Percentiles rank a stretch among this genome's conserved stretches.
Conservation (phyloP, 2,797 vertebrate genomes). For the Coregonus suidteri region DNA sequence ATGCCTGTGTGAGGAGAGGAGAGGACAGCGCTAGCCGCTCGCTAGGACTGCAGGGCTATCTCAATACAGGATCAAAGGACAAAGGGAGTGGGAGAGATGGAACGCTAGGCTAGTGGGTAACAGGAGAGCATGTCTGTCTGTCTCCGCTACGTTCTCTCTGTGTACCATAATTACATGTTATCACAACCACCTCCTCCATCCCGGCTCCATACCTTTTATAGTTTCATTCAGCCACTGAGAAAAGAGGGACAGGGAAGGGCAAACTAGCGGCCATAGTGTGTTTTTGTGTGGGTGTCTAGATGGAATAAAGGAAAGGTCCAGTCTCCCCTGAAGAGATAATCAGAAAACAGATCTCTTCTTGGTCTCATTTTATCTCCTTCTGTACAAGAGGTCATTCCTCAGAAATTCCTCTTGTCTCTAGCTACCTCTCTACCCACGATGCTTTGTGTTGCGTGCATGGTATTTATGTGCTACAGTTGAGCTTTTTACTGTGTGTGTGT, state of each 20-base stretch:
- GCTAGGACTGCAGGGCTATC: background rate
- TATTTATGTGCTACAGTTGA: conserved; percentile 7
- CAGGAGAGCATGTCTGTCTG: background rate
- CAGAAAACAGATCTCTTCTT: conserved; percentile 52
- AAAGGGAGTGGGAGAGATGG: background rate
- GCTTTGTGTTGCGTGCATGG: conserved; percentile 37
- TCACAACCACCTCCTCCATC: background rate
- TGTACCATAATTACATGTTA: background rate
- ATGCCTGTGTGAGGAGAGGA: background rate
- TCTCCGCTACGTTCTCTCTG: background rate
- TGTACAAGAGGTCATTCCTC: conserved; percentile 12
- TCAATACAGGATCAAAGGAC: background rate
- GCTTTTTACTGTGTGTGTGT: background rate
- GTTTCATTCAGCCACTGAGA: conserved; percentile 7
- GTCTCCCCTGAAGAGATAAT: conserved; percentile 47
- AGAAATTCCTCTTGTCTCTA: background rate
- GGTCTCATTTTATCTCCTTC: conserved; percentile 35
- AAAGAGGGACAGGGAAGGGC: conserved; percentile 19
- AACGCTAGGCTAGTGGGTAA: background rate
- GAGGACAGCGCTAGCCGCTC: background rate
- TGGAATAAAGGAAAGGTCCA: background rate
- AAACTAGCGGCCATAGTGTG: conserved; percentile 12
- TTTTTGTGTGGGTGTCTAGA: conserved; percentile 18
- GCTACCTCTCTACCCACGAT: conserved; percentile 25
- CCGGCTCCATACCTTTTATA: background rate